Conservation (phyloP, 1,140 invertebrate species). For the Nasonia vitripennis region DNA sequence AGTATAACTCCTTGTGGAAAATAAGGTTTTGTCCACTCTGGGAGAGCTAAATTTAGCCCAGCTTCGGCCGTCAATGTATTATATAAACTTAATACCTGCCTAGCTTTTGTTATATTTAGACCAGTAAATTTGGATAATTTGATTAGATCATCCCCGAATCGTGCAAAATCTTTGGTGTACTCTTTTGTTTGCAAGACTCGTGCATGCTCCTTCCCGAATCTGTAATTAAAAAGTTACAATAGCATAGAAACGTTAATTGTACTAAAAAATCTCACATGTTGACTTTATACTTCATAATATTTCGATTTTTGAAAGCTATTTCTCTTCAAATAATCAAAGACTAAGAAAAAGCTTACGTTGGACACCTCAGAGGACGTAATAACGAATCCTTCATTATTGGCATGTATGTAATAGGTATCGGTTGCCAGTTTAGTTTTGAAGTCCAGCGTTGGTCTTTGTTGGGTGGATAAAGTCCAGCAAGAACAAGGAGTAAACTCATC, state of each 20-base stretch:
- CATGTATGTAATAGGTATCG: conserved; percentile 61
- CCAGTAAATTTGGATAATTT: background rate
- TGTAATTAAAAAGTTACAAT: background rate
- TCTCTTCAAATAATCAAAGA: too few relatives aligned
- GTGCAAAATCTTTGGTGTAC: background rate
- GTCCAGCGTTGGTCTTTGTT: conserved; percentile 72
- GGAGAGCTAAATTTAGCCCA: background rate
- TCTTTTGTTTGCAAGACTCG: background rate
- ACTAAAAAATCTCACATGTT: too few relatives aligned
- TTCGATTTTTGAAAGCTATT: too few relatives aligned
- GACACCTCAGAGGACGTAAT: conserved; percentile 48
- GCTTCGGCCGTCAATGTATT: background rate
- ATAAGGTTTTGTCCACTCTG: background rate
- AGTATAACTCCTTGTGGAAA: background rate
- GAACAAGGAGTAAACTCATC: conserved; percentile 76
- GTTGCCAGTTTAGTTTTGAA: conserved; percentile 65
- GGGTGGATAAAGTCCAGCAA: conserved; percentile 77
- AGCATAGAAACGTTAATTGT: too few relatives aligned
- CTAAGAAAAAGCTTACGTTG: conserved; percentile 16
- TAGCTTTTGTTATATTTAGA: background rate
- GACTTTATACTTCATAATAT: too few relatives aligned
- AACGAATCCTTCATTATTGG: conserved; percentile 58
- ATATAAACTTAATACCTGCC: background rate
- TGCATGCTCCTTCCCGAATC: background rate
- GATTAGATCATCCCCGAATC: background rate